A percentile compares a stretch with the other conserved stretches of the same genome.
These are phyloP conservation scores for Odocoileus virginianus DNA, from an alignment of 2,113 vertebrate genomes.

Conservation along the genomic window DNA sequence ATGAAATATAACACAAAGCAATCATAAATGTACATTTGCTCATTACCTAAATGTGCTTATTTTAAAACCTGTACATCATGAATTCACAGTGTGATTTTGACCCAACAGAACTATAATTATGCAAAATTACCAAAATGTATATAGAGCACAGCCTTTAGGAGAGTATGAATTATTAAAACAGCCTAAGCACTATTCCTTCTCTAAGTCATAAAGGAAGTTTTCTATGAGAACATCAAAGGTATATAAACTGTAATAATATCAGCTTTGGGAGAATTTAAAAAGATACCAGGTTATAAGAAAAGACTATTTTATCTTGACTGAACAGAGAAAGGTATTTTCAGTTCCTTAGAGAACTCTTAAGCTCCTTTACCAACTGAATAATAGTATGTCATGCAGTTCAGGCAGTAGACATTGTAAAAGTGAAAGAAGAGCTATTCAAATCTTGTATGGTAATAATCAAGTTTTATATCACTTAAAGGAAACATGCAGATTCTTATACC, in stretches of 20 bases:
- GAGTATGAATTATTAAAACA: constrained; percentile 46
- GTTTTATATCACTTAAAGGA: neutral
- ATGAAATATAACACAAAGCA: neutral
- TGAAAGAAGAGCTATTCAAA: neutral
- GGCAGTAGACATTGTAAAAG: neutral
- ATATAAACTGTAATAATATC: neutral
- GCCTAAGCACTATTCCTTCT: neutral
- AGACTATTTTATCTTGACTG: constrained; percentile 21
- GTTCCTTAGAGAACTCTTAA: neutral
- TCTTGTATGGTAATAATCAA: neutral
- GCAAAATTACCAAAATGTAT: constrained; percentile 21
- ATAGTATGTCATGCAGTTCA: neutral
- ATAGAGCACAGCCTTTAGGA: neutral
- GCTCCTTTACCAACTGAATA: constrained; percentile 11
- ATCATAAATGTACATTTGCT: constrained; percentile 18
- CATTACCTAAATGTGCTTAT: neutral
- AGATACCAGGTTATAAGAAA: constrained; percentile 21
- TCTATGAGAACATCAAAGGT: constrained; percentile 22
- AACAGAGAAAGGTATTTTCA: constrained; percentile 40
- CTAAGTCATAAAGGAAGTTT: constrained; percentile 41
- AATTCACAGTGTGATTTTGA: constrained; percentile 42
- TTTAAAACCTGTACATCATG: neutral
- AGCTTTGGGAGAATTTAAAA: constrained; percentile 32
- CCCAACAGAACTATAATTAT: constrained; percentile 28
- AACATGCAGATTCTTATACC: constrained; percentile 18